Evolutionary conservation across 2,888 invertebrate genomes (phyloP).

Genomic region (Eudemis profundana): DNA sequence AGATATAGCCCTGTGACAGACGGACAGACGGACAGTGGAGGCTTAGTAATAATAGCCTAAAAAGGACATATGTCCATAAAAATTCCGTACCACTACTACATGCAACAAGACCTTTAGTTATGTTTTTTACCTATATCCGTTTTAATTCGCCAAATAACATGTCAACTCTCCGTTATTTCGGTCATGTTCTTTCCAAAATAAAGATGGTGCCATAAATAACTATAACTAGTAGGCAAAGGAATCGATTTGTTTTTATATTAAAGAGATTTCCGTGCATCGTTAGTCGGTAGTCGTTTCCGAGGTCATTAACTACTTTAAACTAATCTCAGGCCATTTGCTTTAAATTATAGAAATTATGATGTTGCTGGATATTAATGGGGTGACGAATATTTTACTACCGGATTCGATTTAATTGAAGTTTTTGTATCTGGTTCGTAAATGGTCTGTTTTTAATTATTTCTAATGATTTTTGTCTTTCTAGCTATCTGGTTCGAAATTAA

Average conservation of each 20-base stretch:
- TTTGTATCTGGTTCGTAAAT: background rate
- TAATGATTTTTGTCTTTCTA: background rate
- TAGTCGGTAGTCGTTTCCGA: conserved; percentile 30
- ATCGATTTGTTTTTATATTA: conserved; percentile 21
- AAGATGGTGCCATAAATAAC: conserved; percentile 21
- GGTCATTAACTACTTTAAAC: conserved; percentile 31
- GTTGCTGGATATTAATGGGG: conserved; percentile 29
- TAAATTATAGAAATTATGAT: conserved; percentile 33
- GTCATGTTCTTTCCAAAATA: background rate
- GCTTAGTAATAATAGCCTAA: too few relatives aligned
- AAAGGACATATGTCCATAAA: too few relatives aligned
- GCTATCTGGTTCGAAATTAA: too few relatives aligned
- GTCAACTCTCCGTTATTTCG: background rate
- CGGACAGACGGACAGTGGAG: too few relatives aligned
- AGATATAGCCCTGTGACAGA: too few relatives aligned
- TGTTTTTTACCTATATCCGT: background rate
- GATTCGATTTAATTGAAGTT: conserved; percentile 21
- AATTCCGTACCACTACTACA: too few relatives aligned
- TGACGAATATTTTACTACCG: conserved; percentile 28
- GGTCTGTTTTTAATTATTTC: background rate
- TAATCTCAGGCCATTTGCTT: background rate
- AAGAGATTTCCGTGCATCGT: conserved; percentile 27
- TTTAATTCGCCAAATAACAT: background rate
- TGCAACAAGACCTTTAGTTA: too few relatives aligned
- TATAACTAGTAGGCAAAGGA: background rate